Evolutionary conservation across 2,888 invertebrate genomes (phyloP).

Genomic region (Perizoma flavofasciatum): DNA sequence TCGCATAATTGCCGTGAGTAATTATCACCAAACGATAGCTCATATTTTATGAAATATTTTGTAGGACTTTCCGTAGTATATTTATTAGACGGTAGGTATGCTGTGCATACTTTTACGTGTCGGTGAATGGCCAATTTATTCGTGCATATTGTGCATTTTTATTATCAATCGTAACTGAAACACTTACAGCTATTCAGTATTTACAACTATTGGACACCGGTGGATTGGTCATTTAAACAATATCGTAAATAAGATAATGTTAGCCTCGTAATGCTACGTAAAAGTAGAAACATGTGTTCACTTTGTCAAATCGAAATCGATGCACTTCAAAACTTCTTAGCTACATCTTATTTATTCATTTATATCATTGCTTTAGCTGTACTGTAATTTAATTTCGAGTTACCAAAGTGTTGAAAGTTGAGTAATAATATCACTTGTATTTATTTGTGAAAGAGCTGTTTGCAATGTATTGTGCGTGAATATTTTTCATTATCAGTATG

Average conservation of each 20-base stretch:
- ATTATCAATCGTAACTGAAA: constrained; percentile 34
- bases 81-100: constrained; percentile 48
- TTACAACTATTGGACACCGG: constrained; percentile 47
- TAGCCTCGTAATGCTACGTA: constrained; percentile 30
- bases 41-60: constrained; percentile 40
- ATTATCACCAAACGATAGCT: constrained; percentile 37
- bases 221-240: constrained; percentile 40
- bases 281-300: constrained; percentile 13
- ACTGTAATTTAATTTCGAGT: constrained; percentile 69
- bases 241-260: constrained; percentile 23
- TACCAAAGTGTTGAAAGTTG: constrained; percentile 72
- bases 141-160: constrained; percentile 28
- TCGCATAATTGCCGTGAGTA: constrained; percentile 47
- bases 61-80: constrained; percentile 38
- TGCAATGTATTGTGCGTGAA: constrained; percentile 37
- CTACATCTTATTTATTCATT: constrained; percentile 47
- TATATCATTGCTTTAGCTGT: constrained; percentile 55
- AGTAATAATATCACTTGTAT: constrained; percentile 27
- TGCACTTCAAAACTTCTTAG: constrained; percentile 46
- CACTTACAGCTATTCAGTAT: constrained; percentile 51
- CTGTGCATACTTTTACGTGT: constrained; percentile 54
- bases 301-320: constrained; percentile 6
- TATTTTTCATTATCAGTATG: constrained; percentile 37
- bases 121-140: constrained; percentile 43
- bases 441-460: constrained; percentile 37